Evolutionary conservation across 2,113 vertebrate species (phyloP), one percentile per base, ranked within the genome.

Genomic region (Ochotona curzoniae): DNA sequence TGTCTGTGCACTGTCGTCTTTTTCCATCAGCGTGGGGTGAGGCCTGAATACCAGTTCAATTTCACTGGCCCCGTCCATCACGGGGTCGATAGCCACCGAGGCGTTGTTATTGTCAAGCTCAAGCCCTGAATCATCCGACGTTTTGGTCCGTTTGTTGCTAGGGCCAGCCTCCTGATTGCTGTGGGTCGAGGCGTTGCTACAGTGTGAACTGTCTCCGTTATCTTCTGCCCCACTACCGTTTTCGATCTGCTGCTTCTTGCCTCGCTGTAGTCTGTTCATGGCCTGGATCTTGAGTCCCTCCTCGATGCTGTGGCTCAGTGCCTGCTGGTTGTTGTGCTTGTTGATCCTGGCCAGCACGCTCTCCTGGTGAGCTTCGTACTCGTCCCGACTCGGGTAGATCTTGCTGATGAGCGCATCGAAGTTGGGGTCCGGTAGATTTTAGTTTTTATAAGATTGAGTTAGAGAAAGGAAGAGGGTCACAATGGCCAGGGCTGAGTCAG

Each of bases 401-500:
- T 99, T 99, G 97, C 99, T 99, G 97, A 99, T 99, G 87, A 99
- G 98, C 5, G 99, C 99, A 79, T 99, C 99, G n/a, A 99, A 99
- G 91, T 99, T 99, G 12, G 99, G 99, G 96, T 99, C 99, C 76
- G 99, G 99, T n/a, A 44, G 38, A 4, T 6, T 44, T 44, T 44
- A n/a, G n/a, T n/a, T n/a, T n/a, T n/a, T n/a, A n/a, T n/a, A n/a
- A n/a, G n/a, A n/a, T n/a, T n/a, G n/a, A n/a, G n/a, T n/a, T n/a
- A n/a, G n/a, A n/a, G n/a, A 44, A 44, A 6, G 6, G 38, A 44
- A 44, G 38, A 44, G 38, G 38, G n/a, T n/a, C n/a, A n/a, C n/a
- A n/a, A n/a, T n/a, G n/a, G n/a, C n/a, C n/a, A n/a, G n/a, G n/a
- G n/a, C n/a, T n/a, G n/a, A n/a, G n/a, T n/a, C n/a, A n/a, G n/a